These are phyloP conservation scores for Clunio marinus DNA, from an alignment of 2,888 invertebrate species.

Conservation along the genomic window DNA sequence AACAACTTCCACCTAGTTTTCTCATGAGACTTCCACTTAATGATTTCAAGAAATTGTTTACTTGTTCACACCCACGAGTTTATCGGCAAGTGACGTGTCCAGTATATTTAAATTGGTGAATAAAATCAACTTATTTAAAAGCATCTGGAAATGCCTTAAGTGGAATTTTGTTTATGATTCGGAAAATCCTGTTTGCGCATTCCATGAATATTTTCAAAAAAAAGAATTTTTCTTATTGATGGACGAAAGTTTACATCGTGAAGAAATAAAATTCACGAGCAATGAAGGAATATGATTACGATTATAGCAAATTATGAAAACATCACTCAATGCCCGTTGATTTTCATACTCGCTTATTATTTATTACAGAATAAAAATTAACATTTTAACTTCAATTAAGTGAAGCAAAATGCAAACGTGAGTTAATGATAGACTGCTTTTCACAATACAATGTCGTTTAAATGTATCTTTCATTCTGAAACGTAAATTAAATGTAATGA, in stretches of 20 bases:
- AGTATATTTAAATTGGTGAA: too few species aligned
- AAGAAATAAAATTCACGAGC: not conserved
- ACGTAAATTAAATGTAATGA: slow-evolving; percentile 30
- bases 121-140: too few species aligned
- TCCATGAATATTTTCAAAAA: too few species aligned
- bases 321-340: not conserved
- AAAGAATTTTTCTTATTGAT: not conserved
- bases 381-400: slow-evolving; percentile 3
- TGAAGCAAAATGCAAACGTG: slow-evolving; percentile 3
- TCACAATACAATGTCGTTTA: not conserved
- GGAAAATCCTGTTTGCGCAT: not conserved
- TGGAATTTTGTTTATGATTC: not conserved
- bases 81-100: too few species aligned
- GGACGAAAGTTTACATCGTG: not conserved
- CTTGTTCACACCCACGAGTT: too few species aligned
- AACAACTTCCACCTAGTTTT: too few species aligned
- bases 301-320: too few species aligned
- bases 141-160: not conserved
- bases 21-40: too few species aligned
- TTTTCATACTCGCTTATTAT: not conserved
- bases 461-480: slow-evolving; percentile 33
- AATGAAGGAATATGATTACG: too few species aligned
- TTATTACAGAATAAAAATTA: too few species aligned
- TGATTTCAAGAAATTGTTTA: too few species aligned
- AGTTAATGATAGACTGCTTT: not conserved